Evolutionary conservation across 2,888 invertebrate species (phyloP).

Genomic region (Pseudococcus jackbeardsleyi): DNA sequence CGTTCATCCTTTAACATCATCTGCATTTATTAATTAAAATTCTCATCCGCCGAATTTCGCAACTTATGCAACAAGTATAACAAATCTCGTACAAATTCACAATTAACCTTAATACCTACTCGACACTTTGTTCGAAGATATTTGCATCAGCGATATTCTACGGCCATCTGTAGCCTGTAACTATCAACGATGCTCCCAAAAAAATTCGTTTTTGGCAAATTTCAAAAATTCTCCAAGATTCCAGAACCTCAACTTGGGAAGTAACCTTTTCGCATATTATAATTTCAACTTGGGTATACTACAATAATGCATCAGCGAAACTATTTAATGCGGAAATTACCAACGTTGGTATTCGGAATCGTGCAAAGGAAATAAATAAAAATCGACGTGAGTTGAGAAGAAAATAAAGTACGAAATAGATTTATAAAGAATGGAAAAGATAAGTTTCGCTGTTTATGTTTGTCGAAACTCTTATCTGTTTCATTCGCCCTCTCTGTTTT

Average conservation of each 20-base stretch:
- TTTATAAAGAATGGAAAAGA: slow-evolving; percentile 28
- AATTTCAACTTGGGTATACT: not conserved
- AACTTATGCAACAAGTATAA: slow-evolving; percentile 17
- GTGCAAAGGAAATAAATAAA: slow-evolving; percentile 18
- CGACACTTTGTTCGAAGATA: slow-evolving; percentile 1
- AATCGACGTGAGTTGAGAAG: slow-evolving; percentile 11
- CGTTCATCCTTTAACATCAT: slow-evolving; percentile 18
- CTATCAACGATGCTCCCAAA: not conserved
- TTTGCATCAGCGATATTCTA: not conserved
- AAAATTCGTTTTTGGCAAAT: not conserved
- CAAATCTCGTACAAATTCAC: slow-evolving; percentile 8
- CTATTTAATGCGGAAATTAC: slow-evolving; percentile 19
- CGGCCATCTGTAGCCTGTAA: not conserved
- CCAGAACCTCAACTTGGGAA: not conserved
- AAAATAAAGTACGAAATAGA: slow-evolving; percentile 15
- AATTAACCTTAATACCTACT: slow-evolving; percentile 8
- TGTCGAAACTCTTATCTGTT: slow-evolving; percentile 48
- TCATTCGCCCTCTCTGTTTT: not conserved
- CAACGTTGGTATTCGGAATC: not conserved
- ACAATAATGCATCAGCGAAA: not conserved
- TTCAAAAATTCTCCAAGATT: not conserved
- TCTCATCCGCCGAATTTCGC: slow-evolving; percentile 6
- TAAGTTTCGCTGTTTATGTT: slow-evolving; percentile 52
- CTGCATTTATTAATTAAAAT: slow-evolving; percentile 32
- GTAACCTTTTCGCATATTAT: not conserved